These are phyloP conservation scores for Theocolax elegans DNA, from an alignment of 1,140 invertebrate genomes.

Conservation along the genomic window DNA sequence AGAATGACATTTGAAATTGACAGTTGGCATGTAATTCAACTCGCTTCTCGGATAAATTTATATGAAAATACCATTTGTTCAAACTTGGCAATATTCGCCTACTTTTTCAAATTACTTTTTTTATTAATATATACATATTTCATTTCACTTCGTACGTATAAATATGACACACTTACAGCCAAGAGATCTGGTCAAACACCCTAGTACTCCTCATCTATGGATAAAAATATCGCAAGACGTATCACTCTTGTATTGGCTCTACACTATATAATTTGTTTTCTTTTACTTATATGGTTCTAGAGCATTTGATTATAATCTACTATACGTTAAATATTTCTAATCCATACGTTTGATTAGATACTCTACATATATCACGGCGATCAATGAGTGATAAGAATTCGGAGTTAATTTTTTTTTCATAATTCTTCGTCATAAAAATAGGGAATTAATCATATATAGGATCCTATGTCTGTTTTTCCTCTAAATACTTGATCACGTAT, in stretches of 20 bases:
- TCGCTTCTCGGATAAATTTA: conserved; percentile 34
- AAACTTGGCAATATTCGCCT: conserved; percentile 6
- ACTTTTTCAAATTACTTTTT: conserved; percentile 23
- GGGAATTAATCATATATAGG: conserved; percentile 10
- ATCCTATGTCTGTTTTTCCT: conserved; percentile 6
- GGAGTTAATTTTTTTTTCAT: conserved; percentile 10
- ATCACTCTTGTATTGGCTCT: conserved; percentile 24
- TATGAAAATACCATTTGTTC: conserved; percentile 38
- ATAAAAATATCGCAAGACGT: conserved; percentile 32
- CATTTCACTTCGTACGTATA: background rate
- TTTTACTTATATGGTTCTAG: conserved; percentile 6
- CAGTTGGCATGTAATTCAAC: conserved; percentile 20
- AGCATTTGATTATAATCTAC: conserved; percentile 24
- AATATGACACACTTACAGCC: conserved; percentile 37
- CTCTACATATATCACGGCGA: conserved; percentile 37
- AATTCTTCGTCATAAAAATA: conserved; percentile 24
- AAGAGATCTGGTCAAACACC: conserved; percentile 34
- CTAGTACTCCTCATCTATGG: conserved; percentile 10
- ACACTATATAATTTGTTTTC: conserved; percentile 13
- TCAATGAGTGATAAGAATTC: conserved; percentile 21
- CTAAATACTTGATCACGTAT: conserved; percentile 37
- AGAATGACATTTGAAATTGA: conserved; percentile 22
- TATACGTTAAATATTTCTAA: conserved; percentile 27
- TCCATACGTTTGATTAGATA: conserved; percentile 33
- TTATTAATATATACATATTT: conserved; percentile 22